Base-by-base conservation (phyloP, 1,140 invertebrate species). In the Anoplophora glabripennis region DNA sequence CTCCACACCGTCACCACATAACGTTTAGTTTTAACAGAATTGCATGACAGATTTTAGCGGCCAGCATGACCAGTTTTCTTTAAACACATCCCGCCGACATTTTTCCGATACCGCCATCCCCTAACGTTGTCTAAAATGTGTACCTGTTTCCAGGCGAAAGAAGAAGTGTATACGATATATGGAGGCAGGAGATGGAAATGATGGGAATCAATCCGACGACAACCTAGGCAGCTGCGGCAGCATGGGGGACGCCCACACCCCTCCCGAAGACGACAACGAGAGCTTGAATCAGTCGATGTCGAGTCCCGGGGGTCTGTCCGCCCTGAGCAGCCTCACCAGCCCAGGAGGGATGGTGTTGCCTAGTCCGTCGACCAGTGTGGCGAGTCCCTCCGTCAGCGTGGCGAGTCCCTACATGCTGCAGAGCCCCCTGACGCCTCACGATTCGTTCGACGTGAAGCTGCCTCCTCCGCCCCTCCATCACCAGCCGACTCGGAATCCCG, bases 121-220 rank as follows among this genome's bases (percentile, higher is more conserved):
- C 5, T 28, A 28, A 28, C 21, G 2, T 3, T 28, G 21, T 28
- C 21, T 28, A 28, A 28, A 28, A 28, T 28, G 5, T 5, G 21
- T 28, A 28, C 21, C 21, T 38, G 65, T 72, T 85, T 87, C 33
- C 83, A 97, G 94, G 83, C 91, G 94, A 83, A 98, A 98, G 86
- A 98, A 98, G 83, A 97, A 96, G 82, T 98, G 94, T 84, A 93
- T 96, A 76, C 89, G 94, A 62, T 96, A 96, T 80, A 89, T 94
- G 86, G 88, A 85, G 81, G 84, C 84, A 75, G 81, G 88, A 69
- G 81, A 88, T 74, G 78, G 84, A 73, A 80, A 83, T 73, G 84
- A 84, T 67, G 85, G 86, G 66, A 90, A 91, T 68, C 84, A 85
- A 62, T 88, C 86, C 56, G 88, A 90, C 72, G 90, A 92, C 63